These are phyloP conservation scores for Myotis myotis DNA, from an alignment of 2,797 vertebrate species.

Conservation along the genomic window DNA sequence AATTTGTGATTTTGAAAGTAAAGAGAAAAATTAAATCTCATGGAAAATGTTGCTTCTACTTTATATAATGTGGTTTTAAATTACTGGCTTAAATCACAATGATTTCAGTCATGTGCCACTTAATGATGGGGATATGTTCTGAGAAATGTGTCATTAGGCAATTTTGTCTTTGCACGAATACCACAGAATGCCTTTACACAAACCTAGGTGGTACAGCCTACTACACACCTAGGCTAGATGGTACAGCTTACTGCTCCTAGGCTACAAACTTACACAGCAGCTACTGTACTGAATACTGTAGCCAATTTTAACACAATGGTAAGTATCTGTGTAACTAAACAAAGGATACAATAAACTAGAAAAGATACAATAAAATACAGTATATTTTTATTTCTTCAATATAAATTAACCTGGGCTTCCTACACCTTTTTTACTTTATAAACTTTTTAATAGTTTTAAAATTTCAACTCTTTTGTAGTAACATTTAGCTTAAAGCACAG, in stretches of 20 bases:
- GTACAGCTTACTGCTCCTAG: background rate
- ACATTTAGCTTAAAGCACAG: background rate
- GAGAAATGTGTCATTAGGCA: background rate
- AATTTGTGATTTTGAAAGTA: background rate
- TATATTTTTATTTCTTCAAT: background rate
- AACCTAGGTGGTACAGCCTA: background rate
- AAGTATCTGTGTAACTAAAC: background rate
- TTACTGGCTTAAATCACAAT: background rate
- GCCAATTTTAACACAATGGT: background rate
- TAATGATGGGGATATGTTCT: background rate
- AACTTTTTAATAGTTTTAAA: background rate
- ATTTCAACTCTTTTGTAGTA: background rate
- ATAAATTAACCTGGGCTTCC: no score
- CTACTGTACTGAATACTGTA: background rate
- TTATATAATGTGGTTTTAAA: conserved; percentile 5
- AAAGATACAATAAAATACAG: background rate
- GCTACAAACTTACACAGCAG: background rate
- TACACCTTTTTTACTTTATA: no score
- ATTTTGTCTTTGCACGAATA: background rate
- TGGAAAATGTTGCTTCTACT: background rate
- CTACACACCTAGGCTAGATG: background rate
- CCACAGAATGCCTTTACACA: background rate
- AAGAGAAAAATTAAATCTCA: conserved; percentile 6
- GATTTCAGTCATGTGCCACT: background rate
- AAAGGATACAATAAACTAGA: background rate